A percentile compares a stretch with the other conserved stretches of the same genome.
Conservation (phyloP, 2,113 vertebrate species). For the Carassius carassius region DNA sequence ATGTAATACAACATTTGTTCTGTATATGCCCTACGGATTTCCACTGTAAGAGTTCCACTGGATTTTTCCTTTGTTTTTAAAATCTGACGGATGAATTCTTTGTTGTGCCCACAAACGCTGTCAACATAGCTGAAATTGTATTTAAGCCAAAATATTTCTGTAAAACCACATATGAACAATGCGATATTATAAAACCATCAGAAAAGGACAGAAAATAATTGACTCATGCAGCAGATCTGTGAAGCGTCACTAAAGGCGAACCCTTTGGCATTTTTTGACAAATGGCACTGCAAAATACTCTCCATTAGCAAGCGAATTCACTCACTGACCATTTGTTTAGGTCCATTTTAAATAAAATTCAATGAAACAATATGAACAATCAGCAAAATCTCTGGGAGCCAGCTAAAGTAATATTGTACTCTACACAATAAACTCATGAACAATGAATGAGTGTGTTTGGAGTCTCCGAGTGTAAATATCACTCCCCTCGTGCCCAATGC, state of each 20-base stretch:
- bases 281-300: not conserved
- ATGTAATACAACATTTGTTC: no score
- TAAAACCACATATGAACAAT: no score
- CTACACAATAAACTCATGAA: slow-evolving; percentile 54
- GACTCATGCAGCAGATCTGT: no score
- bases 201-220: no score
- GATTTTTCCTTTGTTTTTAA: no score
- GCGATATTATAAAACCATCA: no score
- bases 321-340: slow-evolving; percentile 22
- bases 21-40: no score
- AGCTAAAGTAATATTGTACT: slow-evolving; percentile 45
- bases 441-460: slow-evolving; percentile 50
- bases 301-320: slow-evolving; percentile 12
- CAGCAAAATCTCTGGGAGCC: slow-evolving; percentile 45
- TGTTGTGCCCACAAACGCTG: no score
- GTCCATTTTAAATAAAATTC: slow-evolving; percentile 32
- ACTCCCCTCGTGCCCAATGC: slow-evolving; percentile 31
- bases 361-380: slow-evolving; percentile 49
- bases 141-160: no score
- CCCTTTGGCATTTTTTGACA: slow-evolving; percentile 19
- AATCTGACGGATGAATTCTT: no score
- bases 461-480: slow-evolving; percentile 50
- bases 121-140: no score
- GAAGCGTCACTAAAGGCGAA: not conserved
- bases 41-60: no score